Evolutionary conservation across 2,113 vertebrate species (phyloP).

Genomic region (Notechis scutatus): DNA sequence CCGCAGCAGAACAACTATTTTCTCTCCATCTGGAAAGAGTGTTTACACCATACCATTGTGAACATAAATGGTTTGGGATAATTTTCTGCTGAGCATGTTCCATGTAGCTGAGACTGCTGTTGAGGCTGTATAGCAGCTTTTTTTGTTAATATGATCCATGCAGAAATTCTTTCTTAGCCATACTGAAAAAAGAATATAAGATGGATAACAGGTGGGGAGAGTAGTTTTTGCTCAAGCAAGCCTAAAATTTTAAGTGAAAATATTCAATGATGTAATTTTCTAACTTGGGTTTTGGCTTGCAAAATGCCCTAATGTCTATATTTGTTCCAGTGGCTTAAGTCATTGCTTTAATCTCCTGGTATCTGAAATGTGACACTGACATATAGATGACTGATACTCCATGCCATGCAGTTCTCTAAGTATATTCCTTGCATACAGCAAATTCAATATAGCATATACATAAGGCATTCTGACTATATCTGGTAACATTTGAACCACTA

Average conservation of each 20-base stretch:
- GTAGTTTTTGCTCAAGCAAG: constrained; percentile 20
- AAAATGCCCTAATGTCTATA: constrained; percentile 43
- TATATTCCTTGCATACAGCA: constrained; percentile 30
- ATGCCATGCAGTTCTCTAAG: constrained; percentile 5
- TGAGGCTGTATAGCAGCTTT: background rate
- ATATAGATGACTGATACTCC: constrained; percentile 43
- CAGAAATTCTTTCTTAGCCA: background rate
- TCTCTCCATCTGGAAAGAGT: constrained; percentile 35
- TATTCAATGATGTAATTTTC: constrained; percentile 46
- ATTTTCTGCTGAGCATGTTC: constrained; percentile 45
- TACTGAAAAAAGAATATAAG: background rate
- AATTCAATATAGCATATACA: constrained; percentile 17
- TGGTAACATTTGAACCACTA: background rate
- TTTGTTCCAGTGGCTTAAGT: constrained; percentile 47
- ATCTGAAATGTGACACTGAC: constrained; percentile 40
- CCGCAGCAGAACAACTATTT: constrained; percentile 25
- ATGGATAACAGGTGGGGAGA: background rate
- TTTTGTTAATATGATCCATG: background rate
- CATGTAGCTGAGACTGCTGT: constrained; percentile 48
- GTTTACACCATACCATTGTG: constrained; percentile 28
- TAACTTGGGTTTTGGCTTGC: constrained; percentile 34
- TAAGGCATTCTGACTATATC: background rate
- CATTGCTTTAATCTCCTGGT: constrained; percentile 45
- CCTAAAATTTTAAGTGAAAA: constrained; percentile 43
- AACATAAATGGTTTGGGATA: constrained; percentile 50